These are phyloP conservation scores for Xestia rhomboidea DNA, from an alignment of 2,888 invertebrate species.

Conservation along the genomic window DNA sequence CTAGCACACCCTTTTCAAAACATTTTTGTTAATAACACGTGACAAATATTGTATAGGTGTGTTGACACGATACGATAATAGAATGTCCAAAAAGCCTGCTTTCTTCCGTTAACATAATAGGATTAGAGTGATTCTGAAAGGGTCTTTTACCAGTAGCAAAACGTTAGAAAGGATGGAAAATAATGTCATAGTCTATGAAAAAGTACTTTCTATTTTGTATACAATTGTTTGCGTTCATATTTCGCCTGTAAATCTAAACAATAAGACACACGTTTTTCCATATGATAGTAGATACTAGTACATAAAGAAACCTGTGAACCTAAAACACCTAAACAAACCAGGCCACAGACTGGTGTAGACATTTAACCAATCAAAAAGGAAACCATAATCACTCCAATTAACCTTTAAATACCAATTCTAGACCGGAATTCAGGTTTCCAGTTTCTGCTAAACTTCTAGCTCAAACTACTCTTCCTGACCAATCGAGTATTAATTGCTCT, in stretches of 20 bases:
- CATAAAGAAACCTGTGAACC: conserved; percentile 7
- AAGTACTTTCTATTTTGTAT: not conserved
- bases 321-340: conserved; percentile 24
- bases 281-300: not conserved
- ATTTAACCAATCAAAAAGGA: conserved; percentile 25
- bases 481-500: conserved; percentile 43
- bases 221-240: not conserved
- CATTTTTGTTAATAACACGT: conserved; percentile 25
- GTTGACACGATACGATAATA: conserved; percentile 5
- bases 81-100: conserved; percentile 2
- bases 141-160: not conserved
- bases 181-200: not conserved
- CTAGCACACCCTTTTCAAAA: conserved; percentile 14
- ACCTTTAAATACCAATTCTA: conserved; percentile 15
- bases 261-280: not conserved
- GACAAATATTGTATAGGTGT: conserved; percentile 25
- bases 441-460: conserved; percentile 14
- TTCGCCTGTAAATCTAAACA: not conserved
- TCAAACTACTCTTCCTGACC: conserved; percentile 26
- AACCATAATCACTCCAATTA: conserved; percentile 17
- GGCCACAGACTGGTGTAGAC: not conserved
- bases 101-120: conserved; percentile 15
- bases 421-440: conserved; percentile 22
- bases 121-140: conserved; percentile 21
- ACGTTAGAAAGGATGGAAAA: not conserved